Base-by-base conservation (phyloP, 2,797 vertebrate genomes). In the Todus mexicanus region DNA sequence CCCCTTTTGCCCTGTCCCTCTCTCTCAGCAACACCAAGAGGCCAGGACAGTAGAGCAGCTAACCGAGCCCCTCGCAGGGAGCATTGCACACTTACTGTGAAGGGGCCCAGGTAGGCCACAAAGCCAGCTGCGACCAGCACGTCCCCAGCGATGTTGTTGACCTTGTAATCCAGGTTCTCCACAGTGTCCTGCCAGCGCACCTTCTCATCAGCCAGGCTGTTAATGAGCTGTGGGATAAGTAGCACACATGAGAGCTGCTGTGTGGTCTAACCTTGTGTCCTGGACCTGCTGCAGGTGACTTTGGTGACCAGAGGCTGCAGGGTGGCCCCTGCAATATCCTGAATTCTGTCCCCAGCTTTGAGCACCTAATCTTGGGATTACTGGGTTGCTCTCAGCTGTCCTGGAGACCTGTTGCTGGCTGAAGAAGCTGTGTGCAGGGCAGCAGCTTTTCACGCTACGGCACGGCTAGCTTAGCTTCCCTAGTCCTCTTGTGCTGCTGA, bases 31-130 rank as follows among this genome's bases (percentile, higher is more conserved):
- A 21, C n/a, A 71, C 38, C 18, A 37, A 47, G 22, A 54, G 31
- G 33, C 40, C 27, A 68, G 42, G 43, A 63, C 18, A 92, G 69
- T 47, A 87, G 33, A 57, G 82, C 16, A 43, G 37, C 17, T 73
- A 43, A 31, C 7, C 0, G 7, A 60, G 25, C 12, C n/a, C 56
- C 37, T 70, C 0, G 29, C n/a, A n/a, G n/a, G n/a, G n/a, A n/a
- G n/a, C n/a, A n/a, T n/a, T n/a, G n/a, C 38, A 13, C 59, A 61
- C 98, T 98, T 94, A 99, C 99, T 54, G 98, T 99, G 93, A 99
- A 99, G 40, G 99, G 98, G 70, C 99, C 99, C 76, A 99, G 97
- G 96, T 99, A 99, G 42, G 98, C 98, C 65, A 99, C 92, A 33
- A 98, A 99, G 94, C 98, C 99, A 15, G 99, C 98, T 63, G 98